Conservation (phyloP, 2,797 vertebrate species). For the Typhlichthys subterraneus region DNA sequence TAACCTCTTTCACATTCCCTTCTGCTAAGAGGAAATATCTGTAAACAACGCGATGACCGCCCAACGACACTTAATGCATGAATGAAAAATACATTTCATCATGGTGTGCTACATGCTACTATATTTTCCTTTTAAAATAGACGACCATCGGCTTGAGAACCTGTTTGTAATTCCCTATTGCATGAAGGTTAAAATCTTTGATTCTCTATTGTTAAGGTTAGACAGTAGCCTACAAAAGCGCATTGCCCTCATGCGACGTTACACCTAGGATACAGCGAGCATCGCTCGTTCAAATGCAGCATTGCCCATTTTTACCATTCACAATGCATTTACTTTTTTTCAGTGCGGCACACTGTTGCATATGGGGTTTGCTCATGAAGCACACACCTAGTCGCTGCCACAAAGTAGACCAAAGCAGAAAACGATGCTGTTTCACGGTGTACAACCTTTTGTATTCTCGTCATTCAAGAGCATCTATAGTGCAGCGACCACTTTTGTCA, state of each 20-base stretch:
- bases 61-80: conserved; percentile 70
- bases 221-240: conserved; percentile 69
- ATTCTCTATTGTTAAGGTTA: conserved; percentile 74
- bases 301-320: conserved; percentile 66
- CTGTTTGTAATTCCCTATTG: conserved; percentile 69
- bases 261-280: conserved; percentile 70
- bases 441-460: conserved; percentile 64
- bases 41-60: conserved; percentile 77
- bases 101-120: conserved; percentile 58
- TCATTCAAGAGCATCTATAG: conserved; percentile 68
- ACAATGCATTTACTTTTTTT: conserved; percentile 70
- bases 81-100: conserved; percentile 73
- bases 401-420: conserved; percentile 64
- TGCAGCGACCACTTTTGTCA: conserved; percentile 70
- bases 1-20: conserved; percentile 65
- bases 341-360: conserved; percentile 81
- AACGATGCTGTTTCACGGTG: conserved; percentile 42
- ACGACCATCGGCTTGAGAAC: no score
- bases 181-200: conserved; percentile 76
- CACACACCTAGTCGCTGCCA: conserved; percentile 44
- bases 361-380: conserved; percentile 55
- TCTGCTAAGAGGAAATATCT: conserved; percentile 71
- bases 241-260: conserved; percentile 81
- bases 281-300: conserved; percentile 70
- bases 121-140: conserved; percentile 24